phyloP scores from a whole-genome alignment of 2,888 invertebrate genomes.

The Doris montereyensis region DNA sequence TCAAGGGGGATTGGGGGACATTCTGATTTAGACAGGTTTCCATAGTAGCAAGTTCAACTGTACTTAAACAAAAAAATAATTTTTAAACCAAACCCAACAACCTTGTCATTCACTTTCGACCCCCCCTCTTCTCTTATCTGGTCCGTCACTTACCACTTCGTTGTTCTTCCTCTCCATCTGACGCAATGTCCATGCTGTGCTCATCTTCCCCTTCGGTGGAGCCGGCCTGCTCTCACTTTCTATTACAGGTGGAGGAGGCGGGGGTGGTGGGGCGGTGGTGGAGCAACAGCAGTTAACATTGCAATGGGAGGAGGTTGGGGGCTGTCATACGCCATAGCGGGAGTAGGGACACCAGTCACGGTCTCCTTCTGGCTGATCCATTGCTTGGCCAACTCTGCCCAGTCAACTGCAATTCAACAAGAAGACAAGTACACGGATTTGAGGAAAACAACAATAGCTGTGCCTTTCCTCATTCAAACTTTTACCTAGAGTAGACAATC shows the following conservation, averaged over 20 bases:
- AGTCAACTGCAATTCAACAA: conserved; percentile 81
- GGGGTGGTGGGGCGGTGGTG: conserved; percentile 53
- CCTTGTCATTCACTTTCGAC: too few relatives aligned
- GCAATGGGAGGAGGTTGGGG: conserved; percentile 39
- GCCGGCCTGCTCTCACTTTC: conserved; percentile 31
- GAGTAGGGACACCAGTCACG: conserved; percentile 31
- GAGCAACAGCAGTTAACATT: conserved; percentile 33
- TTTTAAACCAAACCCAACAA: too few relatives aligned
- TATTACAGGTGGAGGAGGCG: conserved; percentile 47
- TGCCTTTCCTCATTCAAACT: too few relatives aligned
- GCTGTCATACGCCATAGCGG: conserved; percentile 34
- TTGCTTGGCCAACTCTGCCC: conserved; percentile 96
- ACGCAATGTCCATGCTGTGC: conserved; percentile 61
- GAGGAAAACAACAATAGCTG: too few relatives aligned
- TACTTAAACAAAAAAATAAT: too few relatives aligned
- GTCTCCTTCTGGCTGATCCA: conserved; percentile 81
- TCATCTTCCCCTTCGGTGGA: conserved; percentile 43
- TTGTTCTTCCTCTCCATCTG: conserved; percentile 52
- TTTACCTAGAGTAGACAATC: too few relatives aligned
- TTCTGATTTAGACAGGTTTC: too few relatives aligned
- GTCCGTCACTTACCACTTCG: background rate
- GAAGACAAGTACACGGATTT: background rate
- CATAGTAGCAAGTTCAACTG: too few relatives aligned
- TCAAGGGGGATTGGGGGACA: too few relatives aligned
- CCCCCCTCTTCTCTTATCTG: too few relatives aligned